Percentiles rank a stretch among this genome's conserved stretches.
These are phyloP conservation scores for Dendrolimus houi DNA, from an alignment of 2,888 invertebrate genomes.

Conservation along the genomic window DNA sequence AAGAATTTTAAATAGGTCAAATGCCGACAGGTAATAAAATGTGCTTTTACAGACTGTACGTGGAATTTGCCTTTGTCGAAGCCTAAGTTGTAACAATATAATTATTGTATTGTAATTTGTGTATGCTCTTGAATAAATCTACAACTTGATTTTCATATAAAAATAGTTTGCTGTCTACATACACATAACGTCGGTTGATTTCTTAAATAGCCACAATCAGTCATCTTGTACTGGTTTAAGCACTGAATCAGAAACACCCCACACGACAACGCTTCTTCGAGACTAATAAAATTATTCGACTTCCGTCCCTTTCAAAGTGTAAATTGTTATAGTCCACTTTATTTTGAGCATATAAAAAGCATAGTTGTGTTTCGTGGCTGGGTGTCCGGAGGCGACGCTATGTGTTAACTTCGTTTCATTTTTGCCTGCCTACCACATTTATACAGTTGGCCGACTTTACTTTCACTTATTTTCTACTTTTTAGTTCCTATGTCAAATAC, in stretches of 20 bases:
- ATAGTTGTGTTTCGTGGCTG: slow-evolving; percentile 46
- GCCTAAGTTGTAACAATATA: too few relatives aligned
- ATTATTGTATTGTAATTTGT: too few relatives aligned
- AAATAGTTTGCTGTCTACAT: neutral
- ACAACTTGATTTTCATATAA: too few relatives aligned
- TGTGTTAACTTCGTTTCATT: slow-evolving; percentile 22
- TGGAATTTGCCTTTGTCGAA: too few relatives aligned
- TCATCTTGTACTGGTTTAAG: neutral
- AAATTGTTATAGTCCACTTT: slow-evolving; percentile 50
- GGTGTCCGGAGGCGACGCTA: slow-evolving; percentile 20
- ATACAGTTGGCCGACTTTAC: slow-evolving; percentile 7
- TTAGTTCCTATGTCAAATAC: too few relatives aligned
- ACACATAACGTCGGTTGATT: neutral
- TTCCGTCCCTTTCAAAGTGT: slow-evolving; percentile 51
- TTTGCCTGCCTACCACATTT: slow-evolving; percentile 6
- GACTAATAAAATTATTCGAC: slow-evolving; percentile 42
- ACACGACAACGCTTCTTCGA: slow-evolving; percentile 23
- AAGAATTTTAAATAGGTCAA: too few relatives aligned
- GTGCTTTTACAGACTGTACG: too few relatives aligned
- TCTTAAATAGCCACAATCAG: neutral
- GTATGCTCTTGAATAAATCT: too few relatives aligned
- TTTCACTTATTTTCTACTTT: too few relatives aligned
- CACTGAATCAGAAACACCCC: neutral
- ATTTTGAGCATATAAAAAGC: slow-evolving; percentile 53
- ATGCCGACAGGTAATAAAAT: too few relatives aligned